phyloP scores from a whole-genome alignment of 2,797 vertebrate genomes.

The Falco columbarius region DNA sequence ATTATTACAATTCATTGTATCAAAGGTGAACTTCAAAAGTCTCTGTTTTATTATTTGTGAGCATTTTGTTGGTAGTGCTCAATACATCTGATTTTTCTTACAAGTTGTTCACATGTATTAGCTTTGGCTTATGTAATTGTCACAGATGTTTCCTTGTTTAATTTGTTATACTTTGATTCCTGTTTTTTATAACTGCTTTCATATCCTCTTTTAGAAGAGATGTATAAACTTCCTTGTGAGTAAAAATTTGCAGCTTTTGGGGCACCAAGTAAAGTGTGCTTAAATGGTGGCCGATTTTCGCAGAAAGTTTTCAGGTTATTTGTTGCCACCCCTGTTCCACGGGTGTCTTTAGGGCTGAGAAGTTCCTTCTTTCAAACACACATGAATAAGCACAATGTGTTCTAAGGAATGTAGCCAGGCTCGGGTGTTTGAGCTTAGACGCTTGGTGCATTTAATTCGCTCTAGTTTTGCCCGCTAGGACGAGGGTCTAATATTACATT shows the following conservation, averaged over 20 bases:
- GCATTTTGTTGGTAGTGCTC: background rate
- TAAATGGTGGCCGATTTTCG: background rate
- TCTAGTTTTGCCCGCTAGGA: background rate
- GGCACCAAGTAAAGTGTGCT: background rate
- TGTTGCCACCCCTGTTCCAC: background rate
- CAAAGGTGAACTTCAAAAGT: constrained; percentile 34
- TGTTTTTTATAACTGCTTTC: constrained; percentile 46
- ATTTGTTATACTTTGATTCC: constrained; percentile 55
- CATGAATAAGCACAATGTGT: rapidly evolving
- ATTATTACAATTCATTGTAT: constrained; percentile 26
- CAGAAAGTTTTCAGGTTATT: background rate
- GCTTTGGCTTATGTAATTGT: constrained; percentile 5
- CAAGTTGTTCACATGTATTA: background rate
- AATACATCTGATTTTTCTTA: background rate
- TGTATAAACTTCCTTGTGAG: constrained; percentile 13
- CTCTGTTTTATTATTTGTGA: background rate
- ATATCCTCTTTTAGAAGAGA: constrained; percentile 53
- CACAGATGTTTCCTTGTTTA: constrained; percentile 60
- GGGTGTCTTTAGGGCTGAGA: background rate
- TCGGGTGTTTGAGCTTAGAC: background rate
- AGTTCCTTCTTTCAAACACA: background rate
- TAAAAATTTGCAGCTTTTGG: background rate
- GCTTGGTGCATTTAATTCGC: background rate
- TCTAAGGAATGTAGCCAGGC: background rate
- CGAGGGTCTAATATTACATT: background rate